Percentiles rank a stretch among this genome's conserved stretches.
phyloP scores from a whole-genome alignment of 2,797 vertebrate species.

The Margarornis squamiger region DNA sequence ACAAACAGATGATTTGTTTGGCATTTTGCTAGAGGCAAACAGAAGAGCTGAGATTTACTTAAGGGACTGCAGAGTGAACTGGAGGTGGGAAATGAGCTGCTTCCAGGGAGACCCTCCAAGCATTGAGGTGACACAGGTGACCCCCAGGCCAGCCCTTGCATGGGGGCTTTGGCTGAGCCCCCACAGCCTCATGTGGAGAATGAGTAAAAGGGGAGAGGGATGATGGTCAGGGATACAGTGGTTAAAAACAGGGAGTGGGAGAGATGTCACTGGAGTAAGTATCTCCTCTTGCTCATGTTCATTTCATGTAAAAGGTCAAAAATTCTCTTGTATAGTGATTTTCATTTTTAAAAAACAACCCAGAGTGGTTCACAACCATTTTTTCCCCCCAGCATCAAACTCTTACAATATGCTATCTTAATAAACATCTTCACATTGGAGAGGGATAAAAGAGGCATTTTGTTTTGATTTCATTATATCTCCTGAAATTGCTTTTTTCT shows the following conservation, averaged over 20 bases:
- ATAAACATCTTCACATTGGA: conserved; percentile 59
- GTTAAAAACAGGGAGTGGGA: background rate
- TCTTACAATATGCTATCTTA: conserved; percentile 50
- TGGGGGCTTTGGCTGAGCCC: background rate
- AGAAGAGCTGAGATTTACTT: conserved; percentile 6
- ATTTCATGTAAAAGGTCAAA: background rate
- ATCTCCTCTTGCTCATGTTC: background rate
- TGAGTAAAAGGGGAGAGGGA: background rate
- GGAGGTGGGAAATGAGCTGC: background rate
- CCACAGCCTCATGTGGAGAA: background rate
- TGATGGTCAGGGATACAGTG: background rate
- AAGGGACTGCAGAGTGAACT: background rate
- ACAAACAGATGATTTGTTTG: background rate
- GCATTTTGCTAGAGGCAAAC: background rate
- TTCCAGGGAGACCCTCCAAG: background rate
- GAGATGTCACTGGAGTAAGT: background rate
- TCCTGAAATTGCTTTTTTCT: conserved; percentile 75
- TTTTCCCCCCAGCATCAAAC: background rate
- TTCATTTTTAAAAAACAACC: background rate
- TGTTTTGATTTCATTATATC: conserved; percentile 72
- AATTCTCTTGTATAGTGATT: background rate
- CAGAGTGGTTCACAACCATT: background rate
- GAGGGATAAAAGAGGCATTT: conserved; percentile 60
- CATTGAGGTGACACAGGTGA: background rate
- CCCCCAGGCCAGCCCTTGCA: background rate